Conservation (phyloP, 2,797 vertebrate genomes). For the Hephaestus fuliginosus region DNA sequence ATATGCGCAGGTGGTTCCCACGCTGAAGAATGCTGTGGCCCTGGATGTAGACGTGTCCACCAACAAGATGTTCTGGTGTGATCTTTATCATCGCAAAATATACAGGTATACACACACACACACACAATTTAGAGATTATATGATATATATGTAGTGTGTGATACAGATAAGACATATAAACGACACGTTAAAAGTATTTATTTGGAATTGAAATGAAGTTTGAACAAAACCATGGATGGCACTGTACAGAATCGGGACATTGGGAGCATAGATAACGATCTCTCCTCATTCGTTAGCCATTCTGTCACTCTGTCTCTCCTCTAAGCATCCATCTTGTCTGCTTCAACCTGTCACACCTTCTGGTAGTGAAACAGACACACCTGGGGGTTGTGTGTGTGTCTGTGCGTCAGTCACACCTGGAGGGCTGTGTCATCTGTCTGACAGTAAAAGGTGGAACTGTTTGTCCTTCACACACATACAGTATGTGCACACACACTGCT, state of each 20-base stretch:
- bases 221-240: neutral
- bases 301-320: slow-evolving; percentile 45
- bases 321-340: slow-evolving; percentile 63
- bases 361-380: slow-evolving; percentile 53
- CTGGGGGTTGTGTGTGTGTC: slow-evolving; percentile 17
- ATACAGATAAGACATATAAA: neutral
- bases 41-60: slow-evolving; percentile 96
- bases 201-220: neutral
- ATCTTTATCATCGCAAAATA: slow-evolving; percentile 95
- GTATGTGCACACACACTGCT: slow-evolving; percentile 14
- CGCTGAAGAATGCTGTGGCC: slow-evolving; percentile 96
- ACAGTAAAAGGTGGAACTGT: slow-evolving; percentile 59
- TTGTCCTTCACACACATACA: slow-evolving; percentile 74
- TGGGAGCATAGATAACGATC: slow-evolving; percentile 31
- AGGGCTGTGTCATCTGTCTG: slow-evolving; percentile 61
- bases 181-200: neutral
- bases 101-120: slow-evolving; percentile 88
- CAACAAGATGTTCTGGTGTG: slow-evolving; percentile 98
- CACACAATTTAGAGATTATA: neutral
- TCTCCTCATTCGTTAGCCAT: slow-evolving; percentile 3
- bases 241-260: slow-evolving; percentile 20
- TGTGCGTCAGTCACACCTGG: slow-evolving; percentile 56
- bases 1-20: slow-evolving; percentile 94
- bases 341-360: slow-evolving; percentile 72
- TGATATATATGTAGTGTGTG: neutral